These are phyloP conservation scores for Isurus oxyrinchus DNA, from an alignment of 2,113 vertebrate species.

Conservation along the genomic window DNA sequence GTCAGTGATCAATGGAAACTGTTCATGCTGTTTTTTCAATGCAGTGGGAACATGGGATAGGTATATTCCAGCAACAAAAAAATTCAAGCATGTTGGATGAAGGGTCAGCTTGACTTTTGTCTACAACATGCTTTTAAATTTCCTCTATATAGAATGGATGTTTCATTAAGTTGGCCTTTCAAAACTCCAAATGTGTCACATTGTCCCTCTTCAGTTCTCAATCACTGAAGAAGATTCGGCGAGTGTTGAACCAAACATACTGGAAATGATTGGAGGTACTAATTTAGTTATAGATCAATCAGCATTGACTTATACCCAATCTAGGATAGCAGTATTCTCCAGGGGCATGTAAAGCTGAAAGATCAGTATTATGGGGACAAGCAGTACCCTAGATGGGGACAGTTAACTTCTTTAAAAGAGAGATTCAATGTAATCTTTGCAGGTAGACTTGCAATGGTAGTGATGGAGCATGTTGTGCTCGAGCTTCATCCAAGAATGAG, in stretches of 20 bases:
- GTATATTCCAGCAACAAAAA: neutral
- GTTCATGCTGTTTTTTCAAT: neutral
- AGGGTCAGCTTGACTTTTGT: neutral
- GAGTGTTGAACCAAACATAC: too few relatives aligned
- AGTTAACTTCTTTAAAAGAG: neutral
- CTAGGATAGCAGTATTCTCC: neutral
- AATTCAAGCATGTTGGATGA: neutral
- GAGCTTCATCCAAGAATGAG: neutral
- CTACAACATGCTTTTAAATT: neutral
- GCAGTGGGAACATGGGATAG: neutral
- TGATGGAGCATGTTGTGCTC: neutral
- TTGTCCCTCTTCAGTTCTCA: neutral
- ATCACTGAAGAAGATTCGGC: too few relatives aligned
- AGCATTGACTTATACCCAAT: neutral
- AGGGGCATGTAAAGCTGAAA: neutral
- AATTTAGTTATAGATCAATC: neutral
- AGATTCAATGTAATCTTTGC: neutral
- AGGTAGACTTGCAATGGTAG: neutral
- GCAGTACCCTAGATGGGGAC: neutral
- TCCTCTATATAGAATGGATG: neutral
- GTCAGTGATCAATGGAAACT: neutral
- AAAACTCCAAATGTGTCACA: neutral
- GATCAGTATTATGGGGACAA: neutral
- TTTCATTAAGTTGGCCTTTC: neutral
- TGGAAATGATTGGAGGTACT: neutral